These are phyloP conservation scores for Aplysina aerophoba DNA, from an alignment of 37 sponge, comb jelly and placozoan species.

Conservation along the genomic window DNA sequence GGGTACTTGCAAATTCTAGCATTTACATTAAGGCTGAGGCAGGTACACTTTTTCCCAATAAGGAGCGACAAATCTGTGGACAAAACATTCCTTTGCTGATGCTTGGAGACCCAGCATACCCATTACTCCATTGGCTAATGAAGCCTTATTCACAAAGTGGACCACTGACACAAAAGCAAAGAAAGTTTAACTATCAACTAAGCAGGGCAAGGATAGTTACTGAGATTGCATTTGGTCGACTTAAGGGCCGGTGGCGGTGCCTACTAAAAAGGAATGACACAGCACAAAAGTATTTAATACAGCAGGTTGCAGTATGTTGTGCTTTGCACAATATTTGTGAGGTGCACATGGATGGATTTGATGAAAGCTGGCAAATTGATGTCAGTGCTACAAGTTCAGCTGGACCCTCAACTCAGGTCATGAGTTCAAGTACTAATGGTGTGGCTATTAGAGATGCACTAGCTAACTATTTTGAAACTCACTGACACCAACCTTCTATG, in stretches of 20 bases:
- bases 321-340: slow-evolving; percentile 41
- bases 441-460: too few species aligned
- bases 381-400: too few species aligned
- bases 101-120: slow-evolving; percentile 56
- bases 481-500: too few species aligned
- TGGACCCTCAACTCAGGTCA: too few species aligned
- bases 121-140: slow-evolving; percentile 47
- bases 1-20: slow-evolving; percentile 44
- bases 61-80: background rate
- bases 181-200: slow-evolving; percentile 24
- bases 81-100: slow-evolving; percentile 28
- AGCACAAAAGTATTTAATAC: slow-evolving; percentile 4
- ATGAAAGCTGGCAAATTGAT: slow-evolving; percentile 14
- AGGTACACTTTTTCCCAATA: background rate
- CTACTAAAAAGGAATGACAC: slow-evolving; percentile 43
- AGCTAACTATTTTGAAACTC: too few species aligned
- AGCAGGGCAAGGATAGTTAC: slow-evolving; percentile 43
- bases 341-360: background rate
- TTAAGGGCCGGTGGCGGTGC: slow-evolving; percentile 51
- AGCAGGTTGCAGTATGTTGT: slow-evolving; percentile 35
- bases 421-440: too few species aligned
- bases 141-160: slow-evolving; percentile 42
- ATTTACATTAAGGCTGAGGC: background rate
- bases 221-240: slow-evolving; percentile 51
- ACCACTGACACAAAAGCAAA: slow-evolving; percentile 11